These are phyloP conservation scores for Cuculus canorus DNA, from an alignment of 2,797 vertebrate genomes.

Conservation along the genomic window DNA sequence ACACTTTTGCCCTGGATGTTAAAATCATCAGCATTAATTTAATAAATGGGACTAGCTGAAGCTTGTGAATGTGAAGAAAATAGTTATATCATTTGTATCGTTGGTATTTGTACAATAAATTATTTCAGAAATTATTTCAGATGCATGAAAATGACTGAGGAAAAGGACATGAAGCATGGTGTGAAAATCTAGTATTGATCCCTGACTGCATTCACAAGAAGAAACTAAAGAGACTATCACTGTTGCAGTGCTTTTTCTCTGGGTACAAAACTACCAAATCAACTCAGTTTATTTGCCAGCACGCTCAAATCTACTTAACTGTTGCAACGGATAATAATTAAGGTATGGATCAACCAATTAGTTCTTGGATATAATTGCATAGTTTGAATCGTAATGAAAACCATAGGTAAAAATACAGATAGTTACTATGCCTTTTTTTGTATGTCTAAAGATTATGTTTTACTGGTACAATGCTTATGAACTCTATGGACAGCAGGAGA, in stretches of 20 bases:
- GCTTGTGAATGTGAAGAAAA: neutral
- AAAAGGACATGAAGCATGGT: neutral
- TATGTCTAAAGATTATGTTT: neutral
- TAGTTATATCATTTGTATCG: neutral
- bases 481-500: neutral
- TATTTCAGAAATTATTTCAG: neutral
- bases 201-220: neutral
- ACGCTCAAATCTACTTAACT: neutral
- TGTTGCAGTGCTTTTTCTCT: neutral
- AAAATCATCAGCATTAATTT: neutral
- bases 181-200: neutral
- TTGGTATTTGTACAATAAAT: neutral
- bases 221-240: neutral
- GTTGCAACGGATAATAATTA: neutral
- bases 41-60: neutral
- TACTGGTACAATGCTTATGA: neutral
- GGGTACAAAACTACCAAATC: constrained; percentile 4
- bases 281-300: neutral
- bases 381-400: neutral
- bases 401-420: neutral
- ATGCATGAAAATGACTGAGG: neutral
- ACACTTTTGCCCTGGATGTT: neutral
- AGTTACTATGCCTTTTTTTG: neutral
- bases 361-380: neutral
- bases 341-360: neutral